Conservation (phyloP, 2,888 invertebrate genomes). For the Iphiclides podalirius region DNA sequence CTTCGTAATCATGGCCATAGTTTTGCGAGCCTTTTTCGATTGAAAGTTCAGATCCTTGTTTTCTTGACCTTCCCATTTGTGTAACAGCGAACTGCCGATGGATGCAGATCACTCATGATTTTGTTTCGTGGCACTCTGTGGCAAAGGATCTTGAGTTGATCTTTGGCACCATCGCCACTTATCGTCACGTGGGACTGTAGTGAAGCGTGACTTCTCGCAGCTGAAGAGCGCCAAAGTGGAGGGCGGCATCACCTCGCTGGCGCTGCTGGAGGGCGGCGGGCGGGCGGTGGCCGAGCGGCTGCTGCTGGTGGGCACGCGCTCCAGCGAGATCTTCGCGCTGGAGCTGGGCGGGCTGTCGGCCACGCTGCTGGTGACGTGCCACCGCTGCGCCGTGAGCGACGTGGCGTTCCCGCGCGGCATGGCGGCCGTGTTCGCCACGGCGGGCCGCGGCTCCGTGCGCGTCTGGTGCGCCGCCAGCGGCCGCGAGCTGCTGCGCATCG, state of each 20-base stretch:
- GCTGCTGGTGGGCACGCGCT: slow-evolving; percentile 87
- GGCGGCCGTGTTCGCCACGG: slow-evolving; percentile 93
- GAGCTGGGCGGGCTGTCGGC: slow-evolving; percentile 83
- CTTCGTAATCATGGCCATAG: too few relatives aligned
- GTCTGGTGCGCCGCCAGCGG: slow-evolving; percentile 89
- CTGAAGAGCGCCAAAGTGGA: slow-evolving; percentile 79
- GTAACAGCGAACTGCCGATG: too few relatives aligned
- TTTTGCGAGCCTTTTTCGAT: too few relatives aligned
- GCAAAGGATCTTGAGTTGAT: too few relatives aligned
- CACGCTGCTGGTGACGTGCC: slow-evolving; percentile 89
- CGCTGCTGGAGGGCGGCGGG: slow-evolving; percentile 66
- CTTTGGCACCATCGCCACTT: too few relatives aligned
- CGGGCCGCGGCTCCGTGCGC: slow-evolving; percentile 90
- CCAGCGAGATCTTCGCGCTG: slow-evolving; percentile 90
- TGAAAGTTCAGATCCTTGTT: too few relatives aligned
- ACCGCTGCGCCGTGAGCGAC: slow-evolving; percentile 88
- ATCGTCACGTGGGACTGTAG: too few relatives aligned
- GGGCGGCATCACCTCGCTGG: slow-evolving; percentile 87
- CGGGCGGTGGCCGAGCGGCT: slow-evolving; percentile 64
- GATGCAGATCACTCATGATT: too few relatives aligned
- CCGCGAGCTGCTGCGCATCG: slow-evolving; percentile 90
- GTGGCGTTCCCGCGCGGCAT: slow-evolving; percentile 90
- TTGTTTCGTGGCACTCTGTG: too few relatives aligned
- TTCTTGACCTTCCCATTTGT: too few relatives aligned
- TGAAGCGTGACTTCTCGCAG: too few relatives aligned